phyloP scores from a whole-genome alignment of 2,113 vertebrate species.

The Aphelocoma coerulescens region DNA sequence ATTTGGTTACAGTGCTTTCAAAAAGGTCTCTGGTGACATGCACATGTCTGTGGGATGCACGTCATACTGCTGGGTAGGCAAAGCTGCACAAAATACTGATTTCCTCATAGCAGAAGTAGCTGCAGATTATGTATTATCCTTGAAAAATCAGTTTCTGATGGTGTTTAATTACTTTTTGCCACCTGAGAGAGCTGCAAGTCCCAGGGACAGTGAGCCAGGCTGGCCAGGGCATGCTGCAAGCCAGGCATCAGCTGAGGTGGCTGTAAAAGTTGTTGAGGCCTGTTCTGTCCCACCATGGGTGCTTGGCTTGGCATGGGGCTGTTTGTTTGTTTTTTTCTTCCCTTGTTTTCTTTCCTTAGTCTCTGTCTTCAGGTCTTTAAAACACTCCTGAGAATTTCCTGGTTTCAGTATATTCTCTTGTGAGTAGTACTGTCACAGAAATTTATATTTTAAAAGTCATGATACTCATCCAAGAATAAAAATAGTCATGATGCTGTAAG shows the following conservation, averaged over 20 bases:
- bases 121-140: background rate
- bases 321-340: background rate
- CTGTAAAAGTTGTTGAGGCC: background rate
- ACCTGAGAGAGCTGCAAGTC: background rate
- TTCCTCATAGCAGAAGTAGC: background rate
- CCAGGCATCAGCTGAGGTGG: background rate
- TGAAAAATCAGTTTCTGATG: background rate
- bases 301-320: background rate
- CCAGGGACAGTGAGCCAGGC: background rate
- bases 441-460: background rate
- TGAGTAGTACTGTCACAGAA: background rate
- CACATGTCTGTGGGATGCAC: conserved; percentile 29
- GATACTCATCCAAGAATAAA: background rate
- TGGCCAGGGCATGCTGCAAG: background rate
- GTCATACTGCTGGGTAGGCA: background rate
- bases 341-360: background rate
- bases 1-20: conserved; percentile 70
- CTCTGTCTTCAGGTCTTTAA: background rate
- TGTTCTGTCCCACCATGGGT: background rate
- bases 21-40: conserved; percentile 50
- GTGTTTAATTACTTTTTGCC: background rate
- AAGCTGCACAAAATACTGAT: background rate
- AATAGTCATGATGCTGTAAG: background rate
- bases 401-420: background rate
- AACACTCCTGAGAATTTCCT: background rate